phyloP scores from a whole-genome alignment of 2,888 invertebrate species.

The Drosophila kokeensis region DNA sequence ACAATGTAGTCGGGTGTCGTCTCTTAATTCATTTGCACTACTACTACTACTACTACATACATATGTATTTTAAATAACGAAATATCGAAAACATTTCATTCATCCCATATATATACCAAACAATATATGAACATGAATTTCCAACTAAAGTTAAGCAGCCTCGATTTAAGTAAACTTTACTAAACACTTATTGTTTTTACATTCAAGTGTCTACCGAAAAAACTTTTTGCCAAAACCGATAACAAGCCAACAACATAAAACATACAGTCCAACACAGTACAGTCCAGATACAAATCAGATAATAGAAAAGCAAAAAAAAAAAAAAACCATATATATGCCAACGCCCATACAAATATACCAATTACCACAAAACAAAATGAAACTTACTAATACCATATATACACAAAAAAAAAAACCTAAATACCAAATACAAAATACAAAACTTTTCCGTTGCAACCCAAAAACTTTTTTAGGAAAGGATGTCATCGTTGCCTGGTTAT shows the following conservation, averaged over 20 bases:
- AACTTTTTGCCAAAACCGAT: constrained; percentile 48
- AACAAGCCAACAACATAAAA: constrained; percentile 45
- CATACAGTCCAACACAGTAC: constrained; percentile 33
- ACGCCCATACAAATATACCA: constrained; percentile 43
- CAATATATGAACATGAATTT: constrained; percentile 23
- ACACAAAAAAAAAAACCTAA: constrained; percentile 11
- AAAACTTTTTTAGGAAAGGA: constrained; percentile 90
- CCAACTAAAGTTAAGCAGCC: constrained; percentile 41
- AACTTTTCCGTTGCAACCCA: constrained; percentile 73
- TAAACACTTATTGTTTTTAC: constrained; percentile 29
- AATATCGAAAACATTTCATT: constrained; percentile 28
- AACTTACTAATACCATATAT: constrained; percentile 31
- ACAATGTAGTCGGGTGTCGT: constrained; percentile 17
- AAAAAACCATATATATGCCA: constrained; percentile 36
- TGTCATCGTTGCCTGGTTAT: constrained; percentile 98
- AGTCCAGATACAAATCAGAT: constrained; percentile 19
- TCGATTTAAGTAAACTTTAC: constrained; percentile 22
- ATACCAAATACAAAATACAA: constrained; percentile 42
- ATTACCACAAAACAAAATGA: constrained; percentile 2
- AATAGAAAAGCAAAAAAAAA: constrained; percentile 20
- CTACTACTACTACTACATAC: constrained; percentile 2
- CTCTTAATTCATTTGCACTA: constrained; percentile 40
- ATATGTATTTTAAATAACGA: constrained; percentile 36
- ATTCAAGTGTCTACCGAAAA: constrained; percentile 23
- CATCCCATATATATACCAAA: constrained; percentile 17